Percentiles rank a stretch among this genome's conserved stretches.
These are phyloP conservation scores for Onchidella celtica DNA, from an alignment of 2,888 invertebrate genomes.

Conservation along the genomic window DNA sequence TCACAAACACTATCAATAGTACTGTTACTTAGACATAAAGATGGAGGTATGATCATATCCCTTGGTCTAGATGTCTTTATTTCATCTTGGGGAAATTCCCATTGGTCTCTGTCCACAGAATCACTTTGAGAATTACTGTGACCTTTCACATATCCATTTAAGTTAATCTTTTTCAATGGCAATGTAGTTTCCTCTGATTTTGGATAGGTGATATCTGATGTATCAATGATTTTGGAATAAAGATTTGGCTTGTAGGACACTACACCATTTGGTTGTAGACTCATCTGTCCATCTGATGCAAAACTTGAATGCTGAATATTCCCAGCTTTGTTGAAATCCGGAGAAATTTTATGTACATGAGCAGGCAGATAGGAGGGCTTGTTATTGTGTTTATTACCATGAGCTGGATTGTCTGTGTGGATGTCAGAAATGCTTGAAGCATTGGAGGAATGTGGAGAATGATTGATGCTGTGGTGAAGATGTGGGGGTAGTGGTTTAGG, in stretches of 20 bases:
- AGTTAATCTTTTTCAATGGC: neutral
- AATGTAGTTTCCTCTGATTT: constrained; percentile 17
- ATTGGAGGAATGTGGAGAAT: too few relatives aligned
- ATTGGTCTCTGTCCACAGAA: neutral
- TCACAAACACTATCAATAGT: constrained; percentile 38
- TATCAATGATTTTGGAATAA: neutral
- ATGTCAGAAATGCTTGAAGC: neutral
- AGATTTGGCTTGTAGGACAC: constrained; percentile 3
- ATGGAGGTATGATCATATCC: constrained; percentile 14
- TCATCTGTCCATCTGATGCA: neutral
- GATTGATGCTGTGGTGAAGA: too few relatives aligned
- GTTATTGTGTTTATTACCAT: neutral
- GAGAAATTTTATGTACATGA: too few relatives aligned
- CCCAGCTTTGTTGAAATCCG: too few relatives aligned
- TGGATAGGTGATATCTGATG: neutral
- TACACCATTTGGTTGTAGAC: neutral
- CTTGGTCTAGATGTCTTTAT: neutral
- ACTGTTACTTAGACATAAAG: constrained; percentile 20
- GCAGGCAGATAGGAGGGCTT: neutral
- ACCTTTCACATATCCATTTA: neutral
- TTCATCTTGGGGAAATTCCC: neutral
- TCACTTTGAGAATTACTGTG: neutral
- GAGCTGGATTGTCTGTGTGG: neutral
- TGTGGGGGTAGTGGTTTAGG: neutral
- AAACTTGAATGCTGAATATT: too few relatives aligned